These are phyloP conservation scores for Scolopax bukidnonensis DNA, from an alignment of 2,797 vertebrate species.

Conservation along the genomic window DNA sequence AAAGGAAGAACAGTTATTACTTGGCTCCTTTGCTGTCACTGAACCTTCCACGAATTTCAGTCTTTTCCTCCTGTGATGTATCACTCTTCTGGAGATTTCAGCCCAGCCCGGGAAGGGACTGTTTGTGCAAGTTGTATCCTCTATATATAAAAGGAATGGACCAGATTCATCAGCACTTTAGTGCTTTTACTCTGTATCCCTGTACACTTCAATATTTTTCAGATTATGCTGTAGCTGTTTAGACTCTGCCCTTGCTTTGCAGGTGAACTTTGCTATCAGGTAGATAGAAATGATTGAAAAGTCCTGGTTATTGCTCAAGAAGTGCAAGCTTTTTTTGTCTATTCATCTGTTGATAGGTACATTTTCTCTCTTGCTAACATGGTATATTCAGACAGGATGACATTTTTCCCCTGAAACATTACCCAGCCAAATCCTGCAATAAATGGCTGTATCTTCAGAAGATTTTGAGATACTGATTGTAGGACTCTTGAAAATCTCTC, in stretches of 20 bases:
- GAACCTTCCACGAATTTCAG: background rate
- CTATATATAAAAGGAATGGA: background rate
- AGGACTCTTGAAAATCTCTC: conserved; percentile 58
- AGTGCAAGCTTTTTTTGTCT: conserved; percentile 8
- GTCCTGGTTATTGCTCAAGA: background rate
- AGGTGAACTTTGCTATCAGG: conserved; percentile 42
- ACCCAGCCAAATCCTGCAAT: conserved; percentile 39
- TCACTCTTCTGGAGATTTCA: conserved; percentile 1
- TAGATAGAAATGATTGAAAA: conserved; percentile 41
- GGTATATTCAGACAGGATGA: conserved; percentile 34
- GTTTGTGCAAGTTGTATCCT: background rate
- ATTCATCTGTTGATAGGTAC: conserved; percentile 14
- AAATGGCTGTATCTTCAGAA: conserved; percentile 36
- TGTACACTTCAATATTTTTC: conserved; percentile 15
- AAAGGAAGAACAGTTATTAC: background rate
- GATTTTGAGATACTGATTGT: conserved; percentile 53
- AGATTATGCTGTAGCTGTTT: conserved; percentile 47
- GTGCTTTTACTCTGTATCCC: background rate
- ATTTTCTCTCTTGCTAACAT: conserved; percentile 51
- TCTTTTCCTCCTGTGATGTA: background rate
- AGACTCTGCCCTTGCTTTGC: conserved; percentile 6
- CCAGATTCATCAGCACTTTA: conserved; percentile 32
- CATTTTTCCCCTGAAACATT: conserved; percentile 44
- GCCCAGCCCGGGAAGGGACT: background rate
- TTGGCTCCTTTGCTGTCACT: background rate